phyloP scores from a whole-genome alignment of 2,113 vertebrate species.

The Corvus moneduloides region DNA sequence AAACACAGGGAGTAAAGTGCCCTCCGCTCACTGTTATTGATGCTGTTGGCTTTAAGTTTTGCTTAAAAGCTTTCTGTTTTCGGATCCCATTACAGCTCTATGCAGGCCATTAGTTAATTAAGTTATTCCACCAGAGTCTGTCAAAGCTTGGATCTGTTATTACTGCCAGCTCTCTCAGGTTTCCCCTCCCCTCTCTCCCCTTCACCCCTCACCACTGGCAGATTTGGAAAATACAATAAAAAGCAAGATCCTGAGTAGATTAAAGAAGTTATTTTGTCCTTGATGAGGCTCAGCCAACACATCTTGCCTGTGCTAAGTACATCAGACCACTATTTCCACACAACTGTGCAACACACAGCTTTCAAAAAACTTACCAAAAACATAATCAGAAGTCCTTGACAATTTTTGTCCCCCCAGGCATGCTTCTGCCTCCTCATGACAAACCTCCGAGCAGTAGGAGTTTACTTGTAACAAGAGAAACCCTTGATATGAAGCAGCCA shows the following conservation, averaged over 20 bases:
- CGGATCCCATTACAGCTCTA: slow-evolving; percentile 38
- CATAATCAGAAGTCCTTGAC: neutral
- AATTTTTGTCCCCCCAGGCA: neutral
- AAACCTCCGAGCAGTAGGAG: neutral
- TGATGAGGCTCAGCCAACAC: neutral
- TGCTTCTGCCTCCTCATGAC: neutral
- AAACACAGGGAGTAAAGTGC: neutral
- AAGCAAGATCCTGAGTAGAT: neutral
- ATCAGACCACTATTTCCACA: neutral
- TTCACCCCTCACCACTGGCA: neutral
- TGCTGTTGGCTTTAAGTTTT: slow-evolving; percentile 58
- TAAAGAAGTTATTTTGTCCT: neutral
- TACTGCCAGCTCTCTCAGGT: slow-evolving; percentile 17
- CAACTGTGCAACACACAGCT: neutral
- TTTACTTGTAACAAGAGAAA: neutral
- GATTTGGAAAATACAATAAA: slow-evolving; percentile 17
- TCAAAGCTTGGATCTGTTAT: slow-evolving; percentile 38
- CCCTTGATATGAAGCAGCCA: neutral
- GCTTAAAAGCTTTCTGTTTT: slow-evolving; percentile 63
- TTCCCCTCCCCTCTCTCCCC: neutral
- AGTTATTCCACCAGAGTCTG: slow-evolving; percentile 47
- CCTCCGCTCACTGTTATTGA: slow-evolving; percentile 34
- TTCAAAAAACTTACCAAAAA: neutral
- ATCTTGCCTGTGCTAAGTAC: neutral
- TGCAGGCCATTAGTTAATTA: slow-evolving; percentile 75